Conservation (phyloP, 2,888 invertebrate genomes). For the Podabrus alpinus region DNA sequence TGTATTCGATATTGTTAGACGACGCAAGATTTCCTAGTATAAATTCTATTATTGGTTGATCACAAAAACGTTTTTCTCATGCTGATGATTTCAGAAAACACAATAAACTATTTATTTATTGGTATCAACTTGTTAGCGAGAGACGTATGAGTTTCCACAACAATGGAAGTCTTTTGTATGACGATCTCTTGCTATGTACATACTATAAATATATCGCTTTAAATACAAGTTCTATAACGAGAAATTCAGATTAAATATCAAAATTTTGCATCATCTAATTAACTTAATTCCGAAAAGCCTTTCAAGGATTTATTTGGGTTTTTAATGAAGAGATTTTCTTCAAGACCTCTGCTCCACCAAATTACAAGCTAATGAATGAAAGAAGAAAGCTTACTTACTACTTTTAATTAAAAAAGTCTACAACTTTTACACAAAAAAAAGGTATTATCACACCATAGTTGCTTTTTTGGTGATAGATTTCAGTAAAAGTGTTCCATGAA, state of each 20-base stretch:
- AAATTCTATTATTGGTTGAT: background rate
- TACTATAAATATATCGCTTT: too few relatives aligned
- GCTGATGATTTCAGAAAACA: background rate
- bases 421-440: too few relatives aligned
- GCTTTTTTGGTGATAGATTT: too few relatives aligned
- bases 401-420: background rate
- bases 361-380: background rate
- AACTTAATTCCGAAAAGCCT: background rate
- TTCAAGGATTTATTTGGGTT: background rate
- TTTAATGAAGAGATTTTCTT: too few relatives aligned
- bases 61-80: background rate
- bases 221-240: background rate
- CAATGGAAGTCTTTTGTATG: background rate
- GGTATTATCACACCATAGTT: too few relatives aligned
- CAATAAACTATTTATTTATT: background rate
- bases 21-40: background rate
- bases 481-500: too few relatives aligned
- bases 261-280: background rate
- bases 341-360: background rate
- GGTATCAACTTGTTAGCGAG: background rate
- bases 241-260: background rate
- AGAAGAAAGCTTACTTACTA: background rate
- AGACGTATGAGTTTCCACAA: background rate
- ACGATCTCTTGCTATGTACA: too few relatives aligned
- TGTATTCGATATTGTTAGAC: background rate